Base-by-base conservation (phyloP, 2,797 vertebrate species). In the Pogoniulus pusillus region DNA sequence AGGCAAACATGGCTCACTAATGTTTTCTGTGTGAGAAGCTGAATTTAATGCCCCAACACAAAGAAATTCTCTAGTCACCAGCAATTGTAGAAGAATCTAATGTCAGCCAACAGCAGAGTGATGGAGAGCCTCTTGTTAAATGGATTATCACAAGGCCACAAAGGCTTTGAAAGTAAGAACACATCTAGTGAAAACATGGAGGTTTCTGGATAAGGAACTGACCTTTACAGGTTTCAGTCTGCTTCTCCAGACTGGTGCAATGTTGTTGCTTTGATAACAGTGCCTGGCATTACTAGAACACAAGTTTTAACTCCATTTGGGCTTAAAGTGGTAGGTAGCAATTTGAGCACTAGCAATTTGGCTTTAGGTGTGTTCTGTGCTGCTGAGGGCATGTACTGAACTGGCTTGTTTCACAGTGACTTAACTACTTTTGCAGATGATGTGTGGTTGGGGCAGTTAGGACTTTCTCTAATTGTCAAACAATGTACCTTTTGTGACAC, bases 141-240 rank as follows among this genome's bases (percentile, higher is more conserved):
- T 4, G 12, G 71, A 55, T 88, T 84, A 85, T 70, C 66, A 20
- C 16, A 63, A 58, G 51, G 70, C 39, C 1, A 0, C 27, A 47
- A 53, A 68, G 59, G 60, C 32, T 85, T 55, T 87, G 37, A 51
- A 78, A 70, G 41, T 29, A 65, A 84, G 64, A 84, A 59, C 22
- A 19, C n/a, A 70, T 57, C 62, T 45, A 72, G 23, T n/a, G 39
- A 82, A 83, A 86, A 79, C 59, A 75, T 0, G 0, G 54, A 64
- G 26, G 20, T 45, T 92, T 76, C 43, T 68, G 73, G 39, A 66
- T 60, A 49, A 86, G 91, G 85, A 93, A 68, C 45, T 93, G 92
- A 82, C 93, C 89, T 94, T 93, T 73, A 66, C 5, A 8, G 13
- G 24, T 89, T 71, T 95, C 77, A 70, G 22, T 47, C 60, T 76